A percentile compares a stretch with the other conserved stretches of the same genome.
phyloP scores from a whole-genome alignment of 2,797 vertebrate species.

The Enteromius paludinosus region DNA sequence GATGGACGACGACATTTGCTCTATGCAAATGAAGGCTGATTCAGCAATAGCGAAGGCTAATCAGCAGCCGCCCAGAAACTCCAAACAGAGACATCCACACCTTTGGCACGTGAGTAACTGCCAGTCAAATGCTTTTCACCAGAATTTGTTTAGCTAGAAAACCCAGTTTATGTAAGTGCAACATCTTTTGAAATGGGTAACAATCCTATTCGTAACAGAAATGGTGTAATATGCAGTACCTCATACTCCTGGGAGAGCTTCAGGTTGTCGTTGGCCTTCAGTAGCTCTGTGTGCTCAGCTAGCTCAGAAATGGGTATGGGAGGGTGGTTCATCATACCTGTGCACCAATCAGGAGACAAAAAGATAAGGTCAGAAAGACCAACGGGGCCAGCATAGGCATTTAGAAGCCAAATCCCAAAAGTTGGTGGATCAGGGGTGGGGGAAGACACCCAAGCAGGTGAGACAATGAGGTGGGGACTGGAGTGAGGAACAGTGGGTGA shows the following conservation, averaged over 20 bases:
- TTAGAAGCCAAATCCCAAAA: neutral
- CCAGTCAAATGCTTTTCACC: neutral
- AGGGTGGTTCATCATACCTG: constrained; percentile 89
- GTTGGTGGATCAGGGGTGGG: neutral
- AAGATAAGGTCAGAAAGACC: constrained; percentile 10
- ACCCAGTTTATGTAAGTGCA: neutral
- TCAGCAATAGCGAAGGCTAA: constrained; percentile 81
- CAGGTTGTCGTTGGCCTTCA: constrained; percentile 89
- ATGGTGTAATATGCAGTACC: constrained; percentile 66
- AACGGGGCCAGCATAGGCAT: neutral
- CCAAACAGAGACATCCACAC: constrained; percentile 36
- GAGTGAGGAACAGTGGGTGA: constrained; percentile 56
- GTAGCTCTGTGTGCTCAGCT: constrained; percentile 85
- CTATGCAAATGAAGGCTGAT: constrained; percentile 85
- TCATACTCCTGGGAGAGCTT: constrained; percentile 90
- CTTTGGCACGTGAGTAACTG: neutral
- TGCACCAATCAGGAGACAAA: constrained; percentile 23
- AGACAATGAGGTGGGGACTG: constrained; percentile 31
- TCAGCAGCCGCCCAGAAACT: constrained; percentile 69
- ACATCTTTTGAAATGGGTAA: neutral
- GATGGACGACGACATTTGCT: constrained; percentile 78
- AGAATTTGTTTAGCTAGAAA: neutral
- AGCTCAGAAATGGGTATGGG: constrained; percentile 86
- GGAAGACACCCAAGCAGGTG: constrained; percentile 9
- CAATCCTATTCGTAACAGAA: neutral